Evolutionary conservation across 2,113 vertebrate species (phyloP).

Genomic region (Nothoprocta perdicaria): DNA sequence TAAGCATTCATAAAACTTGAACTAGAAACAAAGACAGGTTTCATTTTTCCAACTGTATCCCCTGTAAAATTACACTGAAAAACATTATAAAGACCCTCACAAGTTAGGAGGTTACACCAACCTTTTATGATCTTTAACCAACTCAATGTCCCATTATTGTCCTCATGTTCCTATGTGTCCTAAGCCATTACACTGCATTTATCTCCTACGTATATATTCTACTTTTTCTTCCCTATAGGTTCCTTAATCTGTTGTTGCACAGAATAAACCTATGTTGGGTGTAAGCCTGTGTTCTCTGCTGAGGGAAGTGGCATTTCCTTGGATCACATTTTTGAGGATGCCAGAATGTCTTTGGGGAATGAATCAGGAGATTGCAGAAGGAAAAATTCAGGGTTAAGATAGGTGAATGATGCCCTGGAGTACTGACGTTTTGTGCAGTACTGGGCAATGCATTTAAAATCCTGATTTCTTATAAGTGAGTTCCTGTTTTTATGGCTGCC

Average conservation of each 20-base stretch:
- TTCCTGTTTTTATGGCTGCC: slow-evolving; percentile 5
- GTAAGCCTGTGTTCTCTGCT: not conserved
- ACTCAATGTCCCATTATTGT: no score
- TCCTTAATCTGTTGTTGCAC: not conserved
- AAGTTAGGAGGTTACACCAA: not conserved
- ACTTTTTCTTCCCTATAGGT: not conserved
- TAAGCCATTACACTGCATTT: not conserved
- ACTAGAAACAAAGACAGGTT: slow-evolving; percentile 31
- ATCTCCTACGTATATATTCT: not conserved
- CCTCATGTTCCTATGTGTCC: not conserved
- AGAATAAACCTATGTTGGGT: not conserved
- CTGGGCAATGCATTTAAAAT: slow-evolving; percentile 15
- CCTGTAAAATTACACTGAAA: slow-evolving; percentile 11
- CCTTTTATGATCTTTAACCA: not conserved
- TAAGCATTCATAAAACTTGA: slow-evolving; percentile 56
- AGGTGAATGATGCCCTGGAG: slow-evolving; percentile 25
- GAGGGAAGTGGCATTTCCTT: slow-evolving; percentile 18
- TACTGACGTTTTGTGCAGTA: not conserved
- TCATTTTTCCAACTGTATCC: slow-evolving; percentile 14
- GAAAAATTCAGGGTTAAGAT: slow-evolving; percentile 7
- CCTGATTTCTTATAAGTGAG: not conserved
- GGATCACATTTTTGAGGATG: slow-evolving; percentile 7
- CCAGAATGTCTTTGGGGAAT: slow-evolving; percentile 23
- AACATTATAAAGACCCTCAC: slow-evolving; percentile 9
- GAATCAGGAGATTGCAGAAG: slow-evolving; percentile 45